phyloP scores from a whole-genome alignment of 2,797 vertebrate species.

The Macropus fuliginosus region DNA sequence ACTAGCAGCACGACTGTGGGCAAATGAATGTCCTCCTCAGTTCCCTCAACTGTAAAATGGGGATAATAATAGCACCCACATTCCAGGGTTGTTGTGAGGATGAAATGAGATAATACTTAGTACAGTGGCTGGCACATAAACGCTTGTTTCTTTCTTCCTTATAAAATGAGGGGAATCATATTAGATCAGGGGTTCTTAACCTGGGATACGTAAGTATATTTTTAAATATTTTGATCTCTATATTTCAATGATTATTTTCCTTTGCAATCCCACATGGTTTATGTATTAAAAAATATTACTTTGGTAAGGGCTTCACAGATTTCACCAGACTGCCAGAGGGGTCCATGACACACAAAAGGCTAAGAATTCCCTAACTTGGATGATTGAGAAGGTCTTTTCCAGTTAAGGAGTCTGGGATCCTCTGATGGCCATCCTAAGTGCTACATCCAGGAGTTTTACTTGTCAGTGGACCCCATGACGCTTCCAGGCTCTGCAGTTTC shows the following conservation, averaged over 20 bases:
- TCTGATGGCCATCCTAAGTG: not conserved
- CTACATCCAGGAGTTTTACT: not conserved
- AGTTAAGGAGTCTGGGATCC: not conserved
- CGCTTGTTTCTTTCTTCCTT: not conserved
- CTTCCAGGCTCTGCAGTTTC: not conserved
- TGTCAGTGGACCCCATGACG: not conserved
- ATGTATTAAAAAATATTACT: not conserved
- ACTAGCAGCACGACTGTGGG: not conserved
- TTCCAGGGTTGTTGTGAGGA: not conserved
- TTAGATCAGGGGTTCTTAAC: not conserved
- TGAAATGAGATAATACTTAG: not conserved
- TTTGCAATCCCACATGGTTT: not conserved
- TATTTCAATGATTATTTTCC: not conserved
- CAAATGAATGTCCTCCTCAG: not conserved
- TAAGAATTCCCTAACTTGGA: not conserved
- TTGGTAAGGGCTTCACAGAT: too few relatives aligned
- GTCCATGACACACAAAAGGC: not conserved
- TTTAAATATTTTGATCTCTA: not conserved
- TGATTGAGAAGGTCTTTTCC: not conserved
- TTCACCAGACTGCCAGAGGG: not conserved
- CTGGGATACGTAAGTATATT: not conserved
- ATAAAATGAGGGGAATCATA: not conserved
- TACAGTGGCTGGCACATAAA: not conserved
- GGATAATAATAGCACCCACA: too few relatives aligned
- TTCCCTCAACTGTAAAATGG: not conserved